A percentile compares a stretch with the other conserved stretches of the same genome.
Evolutionary conservation across 2,888 invertebrate species (phyloP).

Genomic region (Melangyna quadrimaculata): DNA sequence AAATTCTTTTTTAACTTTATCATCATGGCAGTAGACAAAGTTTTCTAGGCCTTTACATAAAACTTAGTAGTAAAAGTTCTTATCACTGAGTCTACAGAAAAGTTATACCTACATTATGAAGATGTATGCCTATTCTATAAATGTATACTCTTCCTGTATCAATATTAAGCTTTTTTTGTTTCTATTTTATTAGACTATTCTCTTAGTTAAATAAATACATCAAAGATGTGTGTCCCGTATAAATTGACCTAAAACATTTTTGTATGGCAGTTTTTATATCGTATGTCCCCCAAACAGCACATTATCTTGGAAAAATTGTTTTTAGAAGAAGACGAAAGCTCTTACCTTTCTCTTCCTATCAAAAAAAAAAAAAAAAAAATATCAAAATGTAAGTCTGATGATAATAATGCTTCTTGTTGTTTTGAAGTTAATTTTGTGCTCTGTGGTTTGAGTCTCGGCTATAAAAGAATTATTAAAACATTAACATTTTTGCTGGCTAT

Average conservation of each 20-base stretch:
- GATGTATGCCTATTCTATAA: constrained; percentile 33
- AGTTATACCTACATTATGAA: background rate
- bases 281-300: background rate
- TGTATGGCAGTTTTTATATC: background rate
- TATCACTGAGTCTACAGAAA: constrained; percentile 29
- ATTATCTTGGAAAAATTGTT: constrained; percentile 4
- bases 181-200: background rate
- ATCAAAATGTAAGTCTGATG: constrained; percentile 38
- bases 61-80: constrained; percentile 29
- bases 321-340: background rate
- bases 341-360: too few species aligned
- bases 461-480: background rate
- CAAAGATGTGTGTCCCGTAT: constrained; percentile 29
- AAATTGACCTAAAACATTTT: constrained; percentile 45
- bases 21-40: background rate
- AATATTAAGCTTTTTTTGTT: background rate
- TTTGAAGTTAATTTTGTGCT: constrained; percentile 21
- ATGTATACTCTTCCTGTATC: background rate
- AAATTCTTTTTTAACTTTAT: background rate
- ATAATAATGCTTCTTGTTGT: constrained; percentile 14
- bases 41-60: background rate
- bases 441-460: constrained; percentile 50
- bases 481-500: constrained; percentile 21
- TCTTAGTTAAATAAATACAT: background rate
- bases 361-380: background rate